These are phyloP conservation scores for Synanthedon formicaeformis DNA, from an alignment of 2,888 invertebrate species.

Conservation along the genomic window DNA sequence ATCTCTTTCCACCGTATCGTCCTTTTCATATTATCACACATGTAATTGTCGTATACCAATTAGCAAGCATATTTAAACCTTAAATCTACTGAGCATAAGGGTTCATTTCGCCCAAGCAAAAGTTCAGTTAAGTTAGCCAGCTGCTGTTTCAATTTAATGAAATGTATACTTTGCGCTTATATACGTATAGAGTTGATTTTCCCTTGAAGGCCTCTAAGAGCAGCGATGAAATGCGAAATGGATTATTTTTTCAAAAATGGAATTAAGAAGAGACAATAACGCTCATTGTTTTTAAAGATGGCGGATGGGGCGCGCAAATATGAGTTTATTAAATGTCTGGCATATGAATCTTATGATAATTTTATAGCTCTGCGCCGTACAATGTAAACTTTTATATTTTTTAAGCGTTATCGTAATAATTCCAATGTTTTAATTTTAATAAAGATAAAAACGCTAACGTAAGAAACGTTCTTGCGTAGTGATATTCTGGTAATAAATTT, in stretches of 20 bases:
- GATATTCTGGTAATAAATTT: constrained; percentile 33
- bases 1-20: constrained; percentile 33
- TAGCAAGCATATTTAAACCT: constrained; percentile 41
- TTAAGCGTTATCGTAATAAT: constrained; percentile 28
- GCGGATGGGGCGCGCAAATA: constrained; percentile 55
- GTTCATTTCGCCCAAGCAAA: constrained; percentile 36
- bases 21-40: constrained; percentile 32
- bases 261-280: constrained; percentile 70
- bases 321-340: constrained; percentile 55
- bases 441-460: constrained; percentile 1
- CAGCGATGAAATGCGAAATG: constrained; percentile 66
- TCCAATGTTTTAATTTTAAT: background rate
- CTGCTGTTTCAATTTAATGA: constrained; percentile 26
- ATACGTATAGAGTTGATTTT: constrained; percentile 19
- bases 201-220: constrained; percentile 26
- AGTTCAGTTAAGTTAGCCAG: constrained; percentile 37
- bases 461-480: constrained; percentile 29
- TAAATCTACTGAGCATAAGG: constrained; percentile 30
- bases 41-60: constrained; percentile 50
- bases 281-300: constrained; percentile 69
- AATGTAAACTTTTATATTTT: constrained; percentile 21
- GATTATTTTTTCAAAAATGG: constrained; percentile 71
- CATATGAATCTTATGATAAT: constrained; percentile 61
- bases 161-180: constrained; percentile 21
- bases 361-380: constrained; percentile 45